Percentiles rank a stretch among this genome's conserved stretches.
Conservation (phyloP, 2,888 invertebrate genomes). For the Cryptocheilus praepositus region DNA sequence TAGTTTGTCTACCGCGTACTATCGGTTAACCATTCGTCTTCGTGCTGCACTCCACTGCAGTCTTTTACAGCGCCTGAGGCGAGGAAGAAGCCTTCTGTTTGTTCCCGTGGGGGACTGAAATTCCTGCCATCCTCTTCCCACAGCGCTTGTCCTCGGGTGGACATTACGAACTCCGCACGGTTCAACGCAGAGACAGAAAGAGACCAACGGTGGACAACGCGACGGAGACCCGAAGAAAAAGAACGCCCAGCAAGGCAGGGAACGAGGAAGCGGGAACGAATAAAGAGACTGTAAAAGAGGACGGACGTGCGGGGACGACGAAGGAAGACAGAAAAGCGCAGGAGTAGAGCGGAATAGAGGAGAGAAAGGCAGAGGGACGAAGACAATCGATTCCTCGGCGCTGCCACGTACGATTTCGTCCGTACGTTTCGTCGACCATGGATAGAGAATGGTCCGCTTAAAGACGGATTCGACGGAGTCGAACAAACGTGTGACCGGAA, state of each 20-base stretch:
- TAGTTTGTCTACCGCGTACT: constrained; percentile 58
- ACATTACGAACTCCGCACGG: too few species aligned
- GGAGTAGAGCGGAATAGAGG: not conserved
- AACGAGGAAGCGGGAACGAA: too few species aligned
- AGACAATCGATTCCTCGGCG: not conserved
- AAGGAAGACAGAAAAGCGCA: too few species aligned
- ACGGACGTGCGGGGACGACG: not conserved
- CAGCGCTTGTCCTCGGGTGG: not conserved
- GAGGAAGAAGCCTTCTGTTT: constrained; percentile 13
- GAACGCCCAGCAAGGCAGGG: not conserved
- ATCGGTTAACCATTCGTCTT: constrained; percentile 67
- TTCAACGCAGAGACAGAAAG: too few species aligned
- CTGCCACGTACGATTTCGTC: too few species aligned
- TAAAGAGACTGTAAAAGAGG: too few species aligned
- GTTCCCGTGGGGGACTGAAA: constrained; percentile 4
- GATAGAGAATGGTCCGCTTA: too few species aligned
- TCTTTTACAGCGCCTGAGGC: constrained; percentile 30
- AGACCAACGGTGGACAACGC: not conserved
- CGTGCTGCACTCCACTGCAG: constrained; percentile 35
- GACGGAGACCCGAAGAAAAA: not conserved
- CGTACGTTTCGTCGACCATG: too few species aligned
- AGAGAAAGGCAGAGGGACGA: not conserved
- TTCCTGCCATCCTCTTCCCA: not conserved
- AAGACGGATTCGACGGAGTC: too few species aligned
- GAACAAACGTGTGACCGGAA: too few species aligned